Base-by-base conservation (phyloP, 2,113 vertebrate genomes). In the Dipodomys merriami region DNA sequence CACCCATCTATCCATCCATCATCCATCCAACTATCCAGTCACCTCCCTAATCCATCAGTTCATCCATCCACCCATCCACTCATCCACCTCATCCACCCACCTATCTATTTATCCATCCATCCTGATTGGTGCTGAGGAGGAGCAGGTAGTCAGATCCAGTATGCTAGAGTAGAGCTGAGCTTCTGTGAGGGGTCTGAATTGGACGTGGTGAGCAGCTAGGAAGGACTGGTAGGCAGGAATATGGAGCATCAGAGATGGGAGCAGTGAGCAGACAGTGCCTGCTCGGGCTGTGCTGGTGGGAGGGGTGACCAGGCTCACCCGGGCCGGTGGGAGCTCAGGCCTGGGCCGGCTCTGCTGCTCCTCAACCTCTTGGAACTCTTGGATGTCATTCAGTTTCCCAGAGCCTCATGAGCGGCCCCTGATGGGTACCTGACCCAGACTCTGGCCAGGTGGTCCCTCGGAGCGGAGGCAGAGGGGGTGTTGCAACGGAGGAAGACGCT, bases 111-210 rank as follows among this genome's bases (percentile, higher is more conserved):
- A 49, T 49, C 10, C 49, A 9, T 49, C 49, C 10, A 49, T 49
- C n/a, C 30, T 6, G 39, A 60, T 23, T 16, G 13, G 2, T 33
- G 1, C 16, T 0, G 2, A 35, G 5, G 39, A 39, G 22, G 53
- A 8, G 19, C 30, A 0, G 7, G 35, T 0, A 9, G 57, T 6
- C 2, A 0, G 53, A 30, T 1, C 5, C 8, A 15, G 5, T 2
- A 30, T 53, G n/a, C 27, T 1, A 25, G 18, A 18, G 69, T 7
- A 11, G 68, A 20, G 16, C 49, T 1, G 91, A 68, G 16, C 46
- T 1, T 1, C 1, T 30, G 46, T 30, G 20, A 6, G 18, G 64
- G 5, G 62, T 64, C 20, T 22, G 23, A 9, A 64, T 23, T 20
- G 62, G 8, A 7, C 22, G 49, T 27, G 6, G 16, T 1, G 3